Percentiles rank a stretch among this genome's conserved stretches.
Evolutionary conservation across 2,113 vertebrate species (phyloP).

Genomic region (Cricetomys ansorgei): DNA sequence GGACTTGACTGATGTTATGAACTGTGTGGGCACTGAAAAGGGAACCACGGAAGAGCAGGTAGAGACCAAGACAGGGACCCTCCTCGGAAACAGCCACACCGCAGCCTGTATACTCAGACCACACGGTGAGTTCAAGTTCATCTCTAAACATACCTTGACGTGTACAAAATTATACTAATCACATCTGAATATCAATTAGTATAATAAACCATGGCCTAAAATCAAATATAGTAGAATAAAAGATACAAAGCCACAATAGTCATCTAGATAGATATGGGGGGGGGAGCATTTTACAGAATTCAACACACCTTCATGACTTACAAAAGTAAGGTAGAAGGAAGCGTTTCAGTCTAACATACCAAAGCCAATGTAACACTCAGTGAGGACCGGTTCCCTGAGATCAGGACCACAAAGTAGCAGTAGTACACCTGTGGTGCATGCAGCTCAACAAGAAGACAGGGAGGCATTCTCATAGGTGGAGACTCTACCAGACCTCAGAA

Average conservation of each 20-base stretch:
- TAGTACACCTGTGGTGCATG: too few species aligned
- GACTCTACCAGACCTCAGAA: too few species aligned
- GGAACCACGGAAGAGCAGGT: slow-evolving; percentile 77
- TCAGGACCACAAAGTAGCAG: too few species aligned
- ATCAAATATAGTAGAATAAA: slow-evolving; percentile 13
- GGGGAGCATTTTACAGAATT: neutral
- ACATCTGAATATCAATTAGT: neutral
- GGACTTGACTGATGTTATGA: slow-evolving; percentile 86
- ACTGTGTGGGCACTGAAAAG: slow-evolving; percentile 83
- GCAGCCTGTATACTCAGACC: neutral
- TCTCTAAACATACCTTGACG: neutral
- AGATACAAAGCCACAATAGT: neutral
- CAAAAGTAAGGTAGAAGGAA: neutral
- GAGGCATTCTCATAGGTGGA: too few species aligned
- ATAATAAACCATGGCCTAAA: neutral
- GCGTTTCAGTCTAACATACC: neutral
- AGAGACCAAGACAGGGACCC: slow-evolving; percentile 60
- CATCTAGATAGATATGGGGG: neutral
- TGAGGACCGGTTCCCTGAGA: neutral
- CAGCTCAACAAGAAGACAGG: too few species aligned
- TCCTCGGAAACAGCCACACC: slow-evolving; percentile 47
- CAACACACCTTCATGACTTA: neutral
- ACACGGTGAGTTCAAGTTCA: neutral
- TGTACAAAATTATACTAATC: neutral
- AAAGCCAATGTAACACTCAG: neutral